Percentiles rank a stretch among this genome's conserved stretches.
These are phyloP conservation scores for Abrostola triplasia DNA, from an alignment of 2,888 invertebrate genomes.

Conservation along the genomic window DNA sequence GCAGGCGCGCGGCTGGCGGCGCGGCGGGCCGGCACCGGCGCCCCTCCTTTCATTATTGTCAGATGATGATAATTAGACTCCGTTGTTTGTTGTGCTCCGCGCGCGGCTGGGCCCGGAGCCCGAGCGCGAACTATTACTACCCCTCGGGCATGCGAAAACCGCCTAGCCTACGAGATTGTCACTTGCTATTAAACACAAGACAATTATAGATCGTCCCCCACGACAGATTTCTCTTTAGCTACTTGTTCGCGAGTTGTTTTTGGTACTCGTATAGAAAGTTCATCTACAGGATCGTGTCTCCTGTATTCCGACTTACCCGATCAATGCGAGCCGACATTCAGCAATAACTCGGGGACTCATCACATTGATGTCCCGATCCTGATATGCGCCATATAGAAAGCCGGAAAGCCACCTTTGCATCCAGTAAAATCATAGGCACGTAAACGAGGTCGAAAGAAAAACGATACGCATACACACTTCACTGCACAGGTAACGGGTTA, in stretches of 20 bases:
- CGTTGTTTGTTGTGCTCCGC: constrained; percentile 55
- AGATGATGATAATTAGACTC: constrained; percentile 58
- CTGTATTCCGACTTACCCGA: constrained; percentile 76
- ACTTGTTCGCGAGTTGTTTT: constrained; percentile 43
- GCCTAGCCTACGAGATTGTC: constrained; percentile 55
- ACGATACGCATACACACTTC: constrained; percentile 68
- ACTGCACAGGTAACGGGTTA: constrained; percentile 64
- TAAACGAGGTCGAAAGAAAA: constrained; percentile 81
- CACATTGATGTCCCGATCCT: constrained; percentile 71
- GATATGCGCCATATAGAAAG: constrained; percentile 71
- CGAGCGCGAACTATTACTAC: constrained; percentile 16
- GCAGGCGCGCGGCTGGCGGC: constrained; percentile 49
- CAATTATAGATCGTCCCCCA: constrained; percentile 54
- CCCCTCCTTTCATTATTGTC: constrained; percentile 53
- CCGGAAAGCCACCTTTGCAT: constrained; percentile 68
- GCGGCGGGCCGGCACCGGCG: constrained; percentile 53
- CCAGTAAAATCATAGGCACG: constrained; percentile 70
- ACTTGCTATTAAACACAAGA: constrained; percentile 26
- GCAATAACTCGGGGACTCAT: constrained; percentile 73
- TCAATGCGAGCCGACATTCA: constrained; percentile 80
- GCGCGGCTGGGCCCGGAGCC: constrained; percentile 21
- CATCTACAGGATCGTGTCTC: constrained; percentile 29
- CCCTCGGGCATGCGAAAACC: constrained; percentile 19
- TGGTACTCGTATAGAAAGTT: constrained; percentile 46
- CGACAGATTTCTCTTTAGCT: constrained; percentile 60